These are phyloP conservation scores for Caenorhabditis panamensis DNA, from an alignment of 2,888 invertebrate species.

Conservation along the genomic window DNA sequence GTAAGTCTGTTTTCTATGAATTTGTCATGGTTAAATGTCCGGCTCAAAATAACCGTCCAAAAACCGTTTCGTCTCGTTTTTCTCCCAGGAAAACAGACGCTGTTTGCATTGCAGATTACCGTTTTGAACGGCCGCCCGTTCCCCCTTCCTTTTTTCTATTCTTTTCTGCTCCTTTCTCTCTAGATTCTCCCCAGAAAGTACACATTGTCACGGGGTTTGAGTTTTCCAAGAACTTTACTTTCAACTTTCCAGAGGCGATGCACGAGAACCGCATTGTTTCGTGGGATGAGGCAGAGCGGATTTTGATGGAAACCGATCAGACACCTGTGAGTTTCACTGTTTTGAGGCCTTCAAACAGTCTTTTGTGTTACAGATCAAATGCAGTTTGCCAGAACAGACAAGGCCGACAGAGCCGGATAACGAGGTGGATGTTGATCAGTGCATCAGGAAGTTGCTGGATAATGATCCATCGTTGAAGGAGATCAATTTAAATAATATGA, in stretches of 20 bases:
- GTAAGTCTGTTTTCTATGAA: slow-evolving; percentile 72
- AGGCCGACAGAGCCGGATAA: slow-evolving; percentile 90
- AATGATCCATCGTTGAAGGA: slow-evolving; percentile 91
- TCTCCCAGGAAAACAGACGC: slow-evolving; percentile 35
- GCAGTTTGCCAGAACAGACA: slow-evolving; percentile 78
- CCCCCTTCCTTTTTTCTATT: neutral
- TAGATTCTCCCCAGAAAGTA: slow-evolving; percentile 28
- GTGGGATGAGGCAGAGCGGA: slow-evolving; percentile 79
- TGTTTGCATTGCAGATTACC: slow-evolving; percentile 46
- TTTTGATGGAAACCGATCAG: slow-evolving; percentile 74
- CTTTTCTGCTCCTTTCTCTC: slow-evolving; percentile 15
- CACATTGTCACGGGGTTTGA: slow-evolving; percentile 21
- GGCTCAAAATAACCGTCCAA: no score
- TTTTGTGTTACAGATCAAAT: slow-evolving; percentile 66
- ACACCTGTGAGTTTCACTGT: slow-evolving; percentile 51
- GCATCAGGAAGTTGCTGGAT: slow-evolving; percentile 76
- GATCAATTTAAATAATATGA: slow-evolving; percentile 99
- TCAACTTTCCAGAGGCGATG: slow-evolving; percentile 75
- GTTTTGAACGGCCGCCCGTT: slow-evolving; percentile 41
- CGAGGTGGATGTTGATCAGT: slow-evolving; percentile 92
- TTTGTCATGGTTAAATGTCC: no score
- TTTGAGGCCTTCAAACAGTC: neutral
- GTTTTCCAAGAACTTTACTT: slow-evolving; percentile 17
- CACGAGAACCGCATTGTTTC: slow-evolving; percentile 80
- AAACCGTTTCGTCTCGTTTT: no score